Conservation (phyloP, 2,113 vertebrate species). For the Serilophus lunatus region DNA sequence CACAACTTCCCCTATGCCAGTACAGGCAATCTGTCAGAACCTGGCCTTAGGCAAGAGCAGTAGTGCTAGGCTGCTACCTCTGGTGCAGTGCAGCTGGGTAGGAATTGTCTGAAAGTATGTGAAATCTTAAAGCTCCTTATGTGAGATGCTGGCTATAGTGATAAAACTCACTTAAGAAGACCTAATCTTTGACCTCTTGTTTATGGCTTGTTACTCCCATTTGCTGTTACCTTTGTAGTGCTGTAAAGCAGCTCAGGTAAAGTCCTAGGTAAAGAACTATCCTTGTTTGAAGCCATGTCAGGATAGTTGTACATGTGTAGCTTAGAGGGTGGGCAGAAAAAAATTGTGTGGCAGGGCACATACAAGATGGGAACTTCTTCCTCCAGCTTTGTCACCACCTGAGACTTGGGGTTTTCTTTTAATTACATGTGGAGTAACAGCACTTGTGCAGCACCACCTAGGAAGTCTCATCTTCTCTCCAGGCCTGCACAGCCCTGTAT, state of each 20-base stretch:
- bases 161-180: not conserved
- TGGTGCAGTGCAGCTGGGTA: not conserved
- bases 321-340: not conserved
- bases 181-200: not conserved
- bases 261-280: not conserved
- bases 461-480: not conserved
- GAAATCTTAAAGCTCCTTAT: not conserved
- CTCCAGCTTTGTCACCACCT: not conserved
- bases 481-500: not conserved
- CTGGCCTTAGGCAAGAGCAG: not conserved
- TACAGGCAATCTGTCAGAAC: not conserved
- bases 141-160: not conserved
- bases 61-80: not conserved
- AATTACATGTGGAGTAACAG: not conserved
- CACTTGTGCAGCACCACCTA: not conserved
- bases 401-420: not conserved
- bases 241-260: not conserved
- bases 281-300: not conserved
- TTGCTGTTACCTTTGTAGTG: not conserved
- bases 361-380: not conserved
- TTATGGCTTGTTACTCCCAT: not conserved
- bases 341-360: not conserved
- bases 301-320: not conserved
- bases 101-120: not conserved
- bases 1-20: not conserved